Percentiles rank a stretch among this genome's conserved stretches.
Evolutionary conservation across 2,888 invertebrate species (phyloP).

Genomic region (Leptura quadrifasciata): DNA sequence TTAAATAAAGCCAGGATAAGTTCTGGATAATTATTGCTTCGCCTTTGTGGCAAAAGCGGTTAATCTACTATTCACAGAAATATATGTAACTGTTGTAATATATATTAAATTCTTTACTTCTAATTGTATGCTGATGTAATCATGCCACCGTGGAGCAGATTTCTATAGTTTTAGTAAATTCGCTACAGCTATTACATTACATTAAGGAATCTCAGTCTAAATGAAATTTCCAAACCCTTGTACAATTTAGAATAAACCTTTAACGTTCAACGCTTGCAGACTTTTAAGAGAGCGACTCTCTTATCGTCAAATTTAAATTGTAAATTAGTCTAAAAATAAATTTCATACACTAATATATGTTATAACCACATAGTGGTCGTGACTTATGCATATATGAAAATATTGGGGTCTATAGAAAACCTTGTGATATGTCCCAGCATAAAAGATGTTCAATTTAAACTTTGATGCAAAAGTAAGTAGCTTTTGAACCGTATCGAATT

Average conservation of each 20-base stretch:
- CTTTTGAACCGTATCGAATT: no score
- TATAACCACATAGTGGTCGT: neutral
- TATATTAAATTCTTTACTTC: neutral
- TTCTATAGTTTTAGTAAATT: neutral
- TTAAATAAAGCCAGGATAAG: neutral
- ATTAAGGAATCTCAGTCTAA: neutral
- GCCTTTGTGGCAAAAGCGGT: neutral
- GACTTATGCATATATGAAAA: constrained; percentile 1
- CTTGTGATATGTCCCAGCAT: neutral
- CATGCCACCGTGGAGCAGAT: neutral
- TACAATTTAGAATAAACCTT: constrained; percentile 18
- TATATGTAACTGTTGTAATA: neutral
- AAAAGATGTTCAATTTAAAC: neutral
- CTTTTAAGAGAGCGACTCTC: constrained; percentile 4
- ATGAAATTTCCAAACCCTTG: constrained; percentile 9
- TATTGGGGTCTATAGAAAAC: neutral
- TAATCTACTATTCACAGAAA: neutral
- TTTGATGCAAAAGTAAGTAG: no score
- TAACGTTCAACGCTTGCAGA: neutral
- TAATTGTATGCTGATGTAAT: neutral
- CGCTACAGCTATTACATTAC: neutral
- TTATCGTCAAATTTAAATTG: constrained; percentile 21
- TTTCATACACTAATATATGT: constrained; percentile 5
- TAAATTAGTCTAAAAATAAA: constrained; percentile 22
- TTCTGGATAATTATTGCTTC: neutral